These are phyloP conservation scores for Eudasyphora cyanicolor DNA, from an alignment of 2,888 invertebrate genomes.

Conservation along the genomic window DNA sequence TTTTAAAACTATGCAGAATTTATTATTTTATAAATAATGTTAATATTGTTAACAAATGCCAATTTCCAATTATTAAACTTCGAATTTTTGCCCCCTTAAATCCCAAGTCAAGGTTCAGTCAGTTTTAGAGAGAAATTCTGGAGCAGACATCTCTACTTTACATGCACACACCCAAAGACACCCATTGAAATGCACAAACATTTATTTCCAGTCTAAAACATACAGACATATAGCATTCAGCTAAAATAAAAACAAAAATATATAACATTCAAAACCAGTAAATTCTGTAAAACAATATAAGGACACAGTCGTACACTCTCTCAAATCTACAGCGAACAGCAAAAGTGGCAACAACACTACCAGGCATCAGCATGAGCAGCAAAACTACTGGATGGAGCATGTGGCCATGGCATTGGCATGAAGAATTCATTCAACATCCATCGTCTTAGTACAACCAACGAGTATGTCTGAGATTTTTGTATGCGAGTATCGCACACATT, in stretches of 20 bases:
- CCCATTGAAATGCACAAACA: constrained; percentile 36
- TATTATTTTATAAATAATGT: no score
- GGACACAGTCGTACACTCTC: neutral
- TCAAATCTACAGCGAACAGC: neutral
- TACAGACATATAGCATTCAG: neutral
- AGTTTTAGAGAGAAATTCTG: neutral
- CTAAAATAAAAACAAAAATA: neutral
- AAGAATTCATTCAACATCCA: constrained; percentile 2
- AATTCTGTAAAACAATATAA: constrained; percentile 37
- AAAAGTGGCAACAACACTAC: neutral
- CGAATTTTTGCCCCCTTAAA: neutral
- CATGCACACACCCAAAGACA: neutral
- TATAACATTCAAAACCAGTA: constrained; percentile 31
- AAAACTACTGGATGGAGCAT: neutral
- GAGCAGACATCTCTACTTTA: neutral
- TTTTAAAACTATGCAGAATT: no score
- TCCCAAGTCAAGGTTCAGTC: neutral
- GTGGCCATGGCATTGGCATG: neutral
- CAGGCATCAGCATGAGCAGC: neutral
- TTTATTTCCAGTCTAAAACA: constrained; percentile 28
- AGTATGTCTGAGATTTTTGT: constrained; percentile 23
- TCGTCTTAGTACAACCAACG: neutral
- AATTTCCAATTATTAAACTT: no score
- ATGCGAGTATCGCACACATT: constrained; percentile 1
- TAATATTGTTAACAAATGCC: no score